These are phyloP conservation scores for Anagrus nilaparvatae DNA, from an alignment of 1,140 invertebrate genomes.

Conservation along the genomic window DNA sequence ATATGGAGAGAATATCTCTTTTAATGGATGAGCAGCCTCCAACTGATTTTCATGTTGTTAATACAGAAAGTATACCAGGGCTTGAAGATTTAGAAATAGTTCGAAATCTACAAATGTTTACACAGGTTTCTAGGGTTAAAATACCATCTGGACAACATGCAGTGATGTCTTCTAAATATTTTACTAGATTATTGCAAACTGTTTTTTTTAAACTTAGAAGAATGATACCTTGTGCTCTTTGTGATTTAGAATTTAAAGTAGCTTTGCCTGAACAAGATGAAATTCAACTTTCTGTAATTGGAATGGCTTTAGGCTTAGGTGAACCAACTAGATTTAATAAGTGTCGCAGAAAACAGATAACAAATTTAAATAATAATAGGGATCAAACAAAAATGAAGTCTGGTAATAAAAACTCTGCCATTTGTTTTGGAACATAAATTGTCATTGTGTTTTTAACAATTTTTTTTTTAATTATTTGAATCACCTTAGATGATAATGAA, in stretches of 20 bases:
- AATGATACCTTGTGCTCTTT: slow-evolving; percentile 73
- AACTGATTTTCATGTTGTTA: slow-evolving; percentile 74
- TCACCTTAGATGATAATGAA: slow-evolving; percentile 44
- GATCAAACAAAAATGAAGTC: slow-evolving; percentile 32
- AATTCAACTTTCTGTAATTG: slow-evolving; percentile 72
- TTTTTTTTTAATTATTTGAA: slow-evolving; percentile 10
- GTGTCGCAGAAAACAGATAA: slow-evolving; percentile 31
- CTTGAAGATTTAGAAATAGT: slow-evolving; percentile 56
- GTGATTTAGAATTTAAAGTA: slow-evolving; percentile 66
- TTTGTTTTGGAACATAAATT: background rate
- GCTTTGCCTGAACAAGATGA: slow-evolving; percentile 81
- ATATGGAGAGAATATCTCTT: slow-evolving; percentile 68
- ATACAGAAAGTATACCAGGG: slow-evolving; percentile 70
- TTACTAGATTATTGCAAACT: slow-evolving; percentile 57
- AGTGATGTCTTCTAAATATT: slow-evolving; percentile 48
- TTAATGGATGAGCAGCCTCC: slow-evolving; percentile 70
- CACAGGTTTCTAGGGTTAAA: slow-evolving; percentile 68
- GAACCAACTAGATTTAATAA: slow-evolving; percentile 44
- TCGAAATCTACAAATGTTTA: slow-evolving; percentile 79
- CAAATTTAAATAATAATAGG: too few relatives aligned
- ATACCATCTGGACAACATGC: slow-evolving; percentile 45
- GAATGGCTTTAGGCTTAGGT: slow-evolving; percentile 62
- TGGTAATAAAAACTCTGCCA: slow-evolving; percentile 18
- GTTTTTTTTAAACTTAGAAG: slow-evolving; percentile 78
- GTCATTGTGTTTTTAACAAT: slow-evolving; percentile 1